phyloP scores from a whole-genome alignment of 2,888 invertebrate genomes.

The Drosophila lutescens region DNA sequence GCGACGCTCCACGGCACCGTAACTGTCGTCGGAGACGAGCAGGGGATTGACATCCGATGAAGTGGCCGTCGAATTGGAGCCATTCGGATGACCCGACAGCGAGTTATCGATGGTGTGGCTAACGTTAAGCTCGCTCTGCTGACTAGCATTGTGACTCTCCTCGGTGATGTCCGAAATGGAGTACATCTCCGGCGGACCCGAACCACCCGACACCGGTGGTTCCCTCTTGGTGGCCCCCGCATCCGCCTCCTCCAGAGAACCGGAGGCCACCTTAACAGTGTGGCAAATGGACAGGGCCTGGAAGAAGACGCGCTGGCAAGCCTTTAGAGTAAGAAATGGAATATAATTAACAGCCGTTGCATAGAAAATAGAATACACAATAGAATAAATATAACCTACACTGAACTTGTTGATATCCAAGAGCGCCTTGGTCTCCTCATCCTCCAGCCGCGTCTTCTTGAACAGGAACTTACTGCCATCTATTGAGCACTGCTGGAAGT shows the following conservation, averaged over 20 bases:
- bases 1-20: constrained; percentile 69
- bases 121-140: constrained; percentile 79
- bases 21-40: constrained; percentile 61
- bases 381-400: constrained; percentile 51
- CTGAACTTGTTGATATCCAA: constrained; percentile 82
- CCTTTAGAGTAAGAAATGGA: constrained; percentile 83
- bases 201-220: neutral
- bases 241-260: constrained; percentile 70
- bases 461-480: constrained; percentile 86
- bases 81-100: constrained; percentile 75
- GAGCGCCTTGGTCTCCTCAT: constrained; percentile 64
- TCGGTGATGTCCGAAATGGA: constrained; percentile 82
- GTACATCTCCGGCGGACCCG: constrained; percentile 67
- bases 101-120: constrained; percentile 68
- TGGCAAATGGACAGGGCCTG: constrained; percentile 91
- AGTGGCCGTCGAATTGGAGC: constrained; percentile 36
- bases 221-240: constrained; percentile 31
- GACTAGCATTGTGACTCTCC: constrained; percentile 81
- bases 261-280: constrained; percentile 87
- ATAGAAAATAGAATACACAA: too few relatives aligned
- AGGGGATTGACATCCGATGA: constrained; percentile 82
- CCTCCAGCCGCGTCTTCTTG: constrained; percentile 83
- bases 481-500: constrained; percentile 90
- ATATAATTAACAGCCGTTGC: too few relatives aligned
- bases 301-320: constrained; percentile 89